phyloP scores from a whole-genome alignment of 1,140 invertebrate genomes.

The Temnothorax nylanderi region DNA sequence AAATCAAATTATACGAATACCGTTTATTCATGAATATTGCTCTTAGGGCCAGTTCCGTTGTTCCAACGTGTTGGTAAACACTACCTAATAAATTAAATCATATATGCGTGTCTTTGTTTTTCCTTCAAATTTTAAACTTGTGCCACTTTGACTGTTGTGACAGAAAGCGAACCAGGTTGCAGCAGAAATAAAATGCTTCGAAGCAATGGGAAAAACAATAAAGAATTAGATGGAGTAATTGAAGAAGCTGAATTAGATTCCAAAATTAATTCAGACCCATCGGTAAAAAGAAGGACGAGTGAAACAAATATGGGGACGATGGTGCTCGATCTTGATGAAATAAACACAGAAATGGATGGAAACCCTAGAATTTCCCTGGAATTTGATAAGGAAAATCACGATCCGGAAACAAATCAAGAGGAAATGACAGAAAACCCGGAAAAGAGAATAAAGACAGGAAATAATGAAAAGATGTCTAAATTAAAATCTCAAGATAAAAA shows the following conservation, averaged over 20 bases:
- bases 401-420: conserved; percentile 19
- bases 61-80: no score
- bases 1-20: no score
- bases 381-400: conserved; percentile 56
- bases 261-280: background rate
- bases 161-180: conserved; percentile 3
- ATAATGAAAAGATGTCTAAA: background rate
- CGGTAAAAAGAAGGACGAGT: background rate
- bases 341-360: background rate
- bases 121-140: no score
- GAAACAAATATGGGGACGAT: background rate
- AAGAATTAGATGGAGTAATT: background rate
- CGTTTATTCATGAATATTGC: no score
- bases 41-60: no score
- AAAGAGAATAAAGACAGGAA: conserved; percentile 50
- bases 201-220: background rate
- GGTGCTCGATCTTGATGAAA: background rate
- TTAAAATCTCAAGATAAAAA: conserved; percentile 23
- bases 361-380: background rate
- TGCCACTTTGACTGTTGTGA: background rate
- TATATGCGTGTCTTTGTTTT: no score
- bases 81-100: no score
- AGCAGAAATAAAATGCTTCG: background rate
- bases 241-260: background rate
- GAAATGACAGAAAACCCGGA: conserved; percentile 13